Evolutionary conservation across 2,113 vertebrate species (phyloP).

Genomic region (Ia io): DNA sequence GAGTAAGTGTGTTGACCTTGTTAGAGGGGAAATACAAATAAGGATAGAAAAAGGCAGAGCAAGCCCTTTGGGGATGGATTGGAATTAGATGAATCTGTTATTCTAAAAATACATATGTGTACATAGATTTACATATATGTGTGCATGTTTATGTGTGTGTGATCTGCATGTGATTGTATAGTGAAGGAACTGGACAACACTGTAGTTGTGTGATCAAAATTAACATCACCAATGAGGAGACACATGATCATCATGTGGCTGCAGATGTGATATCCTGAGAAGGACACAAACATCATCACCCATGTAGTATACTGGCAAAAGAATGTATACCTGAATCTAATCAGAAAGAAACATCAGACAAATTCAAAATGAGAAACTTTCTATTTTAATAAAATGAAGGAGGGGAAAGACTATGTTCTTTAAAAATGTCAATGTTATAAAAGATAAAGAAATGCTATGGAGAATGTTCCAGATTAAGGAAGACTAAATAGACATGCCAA

Average conservation of each 20-base stretch:
- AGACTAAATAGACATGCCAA: background rate
- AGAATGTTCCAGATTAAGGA: background rate
- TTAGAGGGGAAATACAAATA: background rate
- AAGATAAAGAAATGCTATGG: background rate
- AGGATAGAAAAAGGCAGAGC: background rate
- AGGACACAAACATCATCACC: background rate
- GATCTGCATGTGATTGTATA: background rate
- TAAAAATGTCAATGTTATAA: background rate
- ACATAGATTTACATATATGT: background rate
- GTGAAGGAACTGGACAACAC: background rate
- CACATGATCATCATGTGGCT: background rate
- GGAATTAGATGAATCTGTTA: background rate
- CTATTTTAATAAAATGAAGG: background rate
- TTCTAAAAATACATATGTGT: background rate
- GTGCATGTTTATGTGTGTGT: background rate
- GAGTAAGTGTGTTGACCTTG: background rate
- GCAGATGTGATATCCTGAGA: background rate
- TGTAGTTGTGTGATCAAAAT: background rate
- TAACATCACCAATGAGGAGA: background rate
- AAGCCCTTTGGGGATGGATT: background rate
- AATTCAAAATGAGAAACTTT: background rate
- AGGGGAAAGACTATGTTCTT: background rate
- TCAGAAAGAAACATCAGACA: background rate
- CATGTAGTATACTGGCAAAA: background rate
- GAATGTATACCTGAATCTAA: background rate